These are phyloP conservation scores for Eonycteris spelaea DNA, from an alignment of 2,113 vertebrate genomes.

Conservation along the genomic window DNA sequence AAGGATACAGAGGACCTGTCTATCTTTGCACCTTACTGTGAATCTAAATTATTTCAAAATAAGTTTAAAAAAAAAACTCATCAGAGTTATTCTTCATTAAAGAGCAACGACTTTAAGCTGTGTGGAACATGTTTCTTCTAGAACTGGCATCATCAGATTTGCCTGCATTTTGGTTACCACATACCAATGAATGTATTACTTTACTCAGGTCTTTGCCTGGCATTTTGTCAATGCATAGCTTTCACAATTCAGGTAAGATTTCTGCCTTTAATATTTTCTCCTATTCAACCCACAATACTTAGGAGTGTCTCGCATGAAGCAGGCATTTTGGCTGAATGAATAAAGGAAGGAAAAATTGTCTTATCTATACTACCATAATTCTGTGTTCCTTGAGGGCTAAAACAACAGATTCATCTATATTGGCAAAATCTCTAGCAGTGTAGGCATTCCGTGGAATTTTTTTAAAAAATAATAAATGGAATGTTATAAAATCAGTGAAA, in stretches of 20 bases:
- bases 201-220: not conserved
- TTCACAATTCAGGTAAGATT: not conserved
- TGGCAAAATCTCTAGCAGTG: conserved; percentile 6
- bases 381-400: not conserved
- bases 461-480: conserved; percentile 45
- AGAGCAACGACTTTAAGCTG: not conserved
- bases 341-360: not conserved
- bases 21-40: not conserved
- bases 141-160: not conserved
- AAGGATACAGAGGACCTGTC: not conserved
- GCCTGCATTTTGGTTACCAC: not conserved
- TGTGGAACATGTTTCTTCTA: not conserved
- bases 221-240: not conserved
- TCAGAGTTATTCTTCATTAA: not conserved
- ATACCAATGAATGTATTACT: not conserved
- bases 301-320: not conserved
- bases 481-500: conserved; percentile 57
- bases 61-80: not conserved
- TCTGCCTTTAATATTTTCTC: not conserved
- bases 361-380: not conserved
- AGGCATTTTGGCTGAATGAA: not conserved
- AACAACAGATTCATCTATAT: not conserved
- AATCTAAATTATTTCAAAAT: not conserved
- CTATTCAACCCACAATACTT: not conserved
- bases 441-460: conserved; percentile 28